Conservation (phyloP, 53 echinoderm and acorn worm genomes). For the Zoroaster sp. region DNA sequence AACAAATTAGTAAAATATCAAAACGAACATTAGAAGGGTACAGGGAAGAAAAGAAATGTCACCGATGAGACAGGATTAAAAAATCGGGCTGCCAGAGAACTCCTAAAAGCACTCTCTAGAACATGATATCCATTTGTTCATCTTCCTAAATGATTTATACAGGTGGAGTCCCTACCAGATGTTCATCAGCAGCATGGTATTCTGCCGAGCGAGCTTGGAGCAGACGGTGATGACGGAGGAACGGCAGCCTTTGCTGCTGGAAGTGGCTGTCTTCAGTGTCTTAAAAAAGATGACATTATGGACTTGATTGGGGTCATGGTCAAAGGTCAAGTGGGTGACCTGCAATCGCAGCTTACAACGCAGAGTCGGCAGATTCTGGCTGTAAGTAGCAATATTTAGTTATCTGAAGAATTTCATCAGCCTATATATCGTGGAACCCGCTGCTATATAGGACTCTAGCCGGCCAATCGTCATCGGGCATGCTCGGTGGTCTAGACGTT, state of each 20-base stretch:
- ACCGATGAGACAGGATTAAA: too few relatives aligned
- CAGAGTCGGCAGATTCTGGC: constrained; percentile 72
- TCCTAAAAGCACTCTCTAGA: too few relatives aligned
- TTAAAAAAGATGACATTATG: constrained; percentile 62
- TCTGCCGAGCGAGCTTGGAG: constrained; percentile 25
- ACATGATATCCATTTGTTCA: too few relatives aligned
- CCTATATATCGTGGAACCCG: too few relatives aligned
- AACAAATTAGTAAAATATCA: too few relatives aligned
- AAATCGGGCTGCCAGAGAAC: too few relatives aligned
- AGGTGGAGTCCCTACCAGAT: constrained; percentile 46
- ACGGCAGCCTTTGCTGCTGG: constrained; percentile 21
- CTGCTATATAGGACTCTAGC: too few relatives aligned
- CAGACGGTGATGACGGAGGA: background rate
- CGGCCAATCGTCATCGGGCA: too few relatives aligned
- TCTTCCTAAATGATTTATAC: background rate
- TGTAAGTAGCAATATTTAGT: constrained; percentile 58
- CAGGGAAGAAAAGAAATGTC: too few relatives aligned
- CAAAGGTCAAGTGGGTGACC: constrained; percentile 55
- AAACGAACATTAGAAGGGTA: too few relatives aligned
- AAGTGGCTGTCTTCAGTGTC: constrained; percentile 71
- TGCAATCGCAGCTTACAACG: constrained; percentile 57
- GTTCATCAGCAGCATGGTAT: constrained; percentile 35
- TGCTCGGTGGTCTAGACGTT: too few relatives aligned
- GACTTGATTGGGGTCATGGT: constrained; percentile 64
- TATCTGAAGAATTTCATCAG: too few relatives aligned